A percentile compares a stretch with the other conserved stretches of the same genome.
phyloP scores from a whole-genome alignment of 2,888 invertebrate species.

The Parnassius apollo region DNA sequence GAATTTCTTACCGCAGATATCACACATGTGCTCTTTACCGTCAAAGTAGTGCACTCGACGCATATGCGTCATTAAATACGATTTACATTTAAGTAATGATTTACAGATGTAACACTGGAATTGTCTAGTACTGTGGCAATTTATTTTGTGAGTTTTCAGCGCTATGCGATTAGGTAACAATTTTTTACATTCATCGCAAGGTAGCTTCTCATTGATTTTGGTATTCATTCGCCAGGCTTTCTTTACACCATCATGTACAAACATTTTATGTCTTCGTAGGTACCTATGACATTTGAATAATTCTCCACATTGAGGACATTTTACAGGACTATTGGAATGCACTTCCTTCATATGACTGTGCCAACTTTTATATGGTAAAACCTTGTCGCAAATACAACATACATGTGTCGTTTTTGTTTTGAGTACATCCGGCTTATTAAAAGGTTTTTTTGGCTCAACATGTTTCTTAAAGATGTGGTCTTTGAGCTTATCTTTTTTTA shows the following conservation, averaged over 20 bases:
- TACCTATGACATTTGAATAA: constrained; percentile 32
- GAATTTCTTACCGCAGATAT: constrained; percentile 42
- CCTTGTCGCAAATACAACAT: constrained; percentile 36
- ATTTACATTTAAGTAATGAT: constrained; percentile 37
- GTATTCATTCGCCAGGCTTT: constrained; percentile 19
- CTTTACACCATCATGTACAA: constrained; percentile 24
- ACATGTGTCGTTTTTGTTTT: constrained; percentile 21
- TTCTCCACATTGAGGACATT: constrained; percentile 29
- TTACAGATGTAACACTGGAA: constrained; percentile 40
- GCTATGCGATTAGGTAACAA: constrained; percentile 30
- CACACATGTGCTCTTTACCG: constrained; percentile 40
- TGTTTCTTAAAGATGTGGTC: constrained; percentile 26
- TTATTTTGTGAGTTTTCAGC: constrained; percentile 36
- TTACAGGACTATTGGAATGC: constrained; percentile 25
- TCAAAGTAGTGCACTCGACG: constrained; percentile 42
- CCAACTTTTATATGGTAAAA: constrained; percentile 36
- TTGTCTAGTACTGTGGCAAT: constrained; percentile 37
- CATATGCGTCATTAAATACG: constrained; percentile 40
- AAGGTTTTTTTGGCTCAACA: constrained; percentile 2
- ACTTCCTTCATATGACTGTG: constrained; percentile 36
- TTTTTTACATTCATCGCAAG: constrained; percentile 37
- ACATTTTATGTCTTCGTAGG: constrained; percentile 31
- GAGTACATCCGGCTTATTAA: neutral
- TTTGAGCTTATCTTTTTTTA: constrained; percentile 11
- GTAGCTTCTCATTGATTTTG: constrained; percentile 1